phyloP scores from a whole-genome alignment of 2,113 vertebrate genomes.

The Ailurus styani region DNA sequence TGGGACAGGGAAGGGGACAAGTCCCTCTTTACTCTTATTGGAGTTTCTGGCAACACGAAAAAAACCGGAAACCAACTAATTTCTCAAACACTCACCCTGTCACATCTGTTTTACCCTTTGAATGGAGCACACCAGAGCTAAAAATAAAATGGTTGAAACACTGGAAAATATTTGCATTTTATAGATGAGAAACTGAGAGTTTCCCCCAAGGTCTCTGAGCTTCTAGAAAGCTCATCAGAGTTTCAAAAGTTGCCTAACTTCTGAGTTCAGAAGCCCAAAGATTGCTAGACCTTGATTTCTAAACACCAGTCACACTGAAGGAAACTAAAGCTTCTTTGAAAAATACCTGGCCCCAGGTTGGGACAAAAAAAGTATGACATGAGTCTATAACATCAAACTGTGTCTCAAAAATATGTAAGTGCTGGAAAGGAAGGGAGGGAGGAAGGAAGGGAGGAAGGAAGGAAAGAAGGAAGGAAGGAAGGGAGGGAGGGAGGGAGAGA shows the following conservation, averaged over 20 bases:
- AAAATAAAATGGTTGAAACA: not conserved
- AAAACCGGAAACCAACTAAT: not conserved
- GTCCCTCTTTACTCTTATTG: too few species aligned
- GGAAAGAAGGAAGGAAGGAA: not conserved
- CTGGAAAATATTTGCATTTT: not conserved
- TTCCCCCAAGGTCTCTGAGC: not conserved
- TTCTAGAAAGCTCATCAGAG: not conserved
- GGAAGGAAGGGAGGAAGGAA: not conserved
- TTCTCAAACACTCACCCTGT: not conserved
- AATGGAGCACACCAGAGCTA: not conserved
- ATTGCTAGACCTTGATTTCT: not conserved
- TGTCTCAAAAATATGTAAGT: not conserved
- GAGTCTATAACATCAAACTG: accelerated
- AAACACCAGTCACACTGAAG: not conserved
- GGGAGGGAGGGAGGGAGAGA: not conserved
- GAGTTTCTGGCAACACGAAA: too few species aligned
- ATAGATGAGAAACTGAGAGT: not conserved
- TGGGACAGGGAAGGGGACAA: not conserved
- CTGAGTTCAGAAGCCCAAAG: not conserved
- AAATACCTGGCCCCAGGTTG: not conserved
- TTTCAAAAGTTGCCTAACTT: not conserved
- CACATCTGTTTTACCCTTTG: not conserved
- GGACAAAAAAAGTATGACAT: not conserved
- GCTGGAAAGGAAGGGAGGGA: not conserved
- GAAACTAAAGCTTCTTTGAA: not conserved